Evolutionary conservation across 2,888 invertebrate genomes (phyloP).

Genomic region (Leucania comma): DNA sequence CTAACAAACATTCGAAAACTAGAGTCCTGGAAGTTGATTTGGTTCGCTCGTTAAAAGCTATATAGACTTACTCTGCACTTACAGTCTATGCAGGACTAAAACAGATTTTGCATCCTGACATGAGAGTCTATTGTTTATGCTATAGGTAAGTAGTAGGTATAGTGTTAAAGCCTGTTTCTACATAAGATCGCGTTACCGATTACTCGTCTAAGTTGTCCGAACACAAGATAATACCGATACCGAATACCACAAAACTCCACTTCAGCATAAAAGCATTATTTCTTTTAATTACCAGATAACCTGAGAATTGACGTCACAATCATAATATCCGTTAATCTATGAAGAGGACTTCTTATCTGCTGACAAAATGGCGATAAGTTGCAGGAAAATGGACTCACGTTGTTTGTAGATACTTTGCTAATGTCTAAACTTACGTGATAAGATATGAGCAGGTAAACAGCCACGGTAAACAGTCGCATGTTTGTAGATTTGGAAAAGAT

Average conservation of each 20-base stretch:
- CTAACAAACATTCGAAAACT: too few species aligned
- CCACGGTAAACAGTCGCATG: conserved; percentile 31
- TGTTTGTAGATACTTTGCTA: conserved; percentile 50
- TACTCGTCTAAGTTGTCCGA: conserved; percentile 13
- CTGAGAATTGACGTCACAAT: conserved; percentile 41
- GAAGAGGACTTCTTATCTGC: conserved; percentile 45
- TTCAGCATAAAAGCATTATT: conserved; percentile 37
- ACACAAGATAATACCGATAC: conserved; percentile 24
- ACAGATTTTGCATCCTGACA: too few species aligned
- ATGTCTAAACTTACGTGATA: conserved; percentile 45
- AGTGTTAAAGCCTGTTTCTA: conserved; percentile 1
- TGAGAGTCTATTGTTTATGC: too few species aligned
- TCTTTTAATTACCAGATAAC: conserved; percentile 33
- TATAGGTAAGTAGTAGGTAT: background rate
- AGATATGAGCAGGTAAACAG: conserved; percentile 50
- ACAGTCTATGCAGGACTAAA: too few species aligned
- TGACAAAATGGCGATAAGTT: conserved; percentile 41
- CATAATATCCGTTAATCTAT: conserved; percentile 55
- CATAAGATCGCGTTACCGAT: background rate
- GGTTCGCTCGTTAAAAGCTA: too few species aligned
- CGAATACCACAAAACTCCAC: conserved; percentile 24
- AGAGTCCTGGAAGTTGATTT: too few species aligned
- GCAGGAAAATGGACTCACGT: conserved; percentile 48
- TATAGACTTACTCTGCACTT: too few species aligned
- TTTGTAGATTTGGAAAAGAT: conserved; percentile 22